These are phyloP conservation scores for Drosophila tani DNA, from an alignment of 1,140 invertebrate genomes.

Conservation along the genomic window DNA sequence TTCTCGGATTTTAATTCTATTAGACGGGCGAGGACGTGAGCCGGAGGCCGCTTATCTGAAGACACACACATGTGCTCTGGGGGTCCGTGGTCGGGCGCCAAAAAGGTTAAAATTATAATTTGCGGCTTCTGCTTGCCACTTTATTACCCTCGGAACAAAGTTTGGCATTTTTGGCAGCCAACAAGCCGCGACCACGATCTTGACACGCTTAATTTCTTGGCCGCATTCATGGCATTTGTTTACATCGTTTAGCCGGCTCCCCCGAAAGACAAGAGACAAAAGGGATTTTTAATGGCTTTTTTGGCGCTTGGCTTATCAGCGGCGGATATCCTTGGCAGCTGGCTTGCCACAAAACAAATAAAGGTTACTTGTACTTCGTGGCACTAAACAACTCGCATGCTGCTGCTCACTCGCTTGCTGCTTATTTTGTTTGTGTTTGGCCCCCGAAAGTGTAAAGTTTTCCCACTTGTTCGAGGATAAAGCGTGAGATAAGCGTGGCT, in stretches of 20 bases:
- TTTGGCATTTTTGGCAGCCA: conserved; percentile 73
- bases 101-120: conserved; percentile 83
- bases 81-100: conserved; percentile 13
- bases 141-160: conserved; percentile 69
- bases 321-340: conserved; percentile 72
- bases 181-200: conserved; percentile 59
- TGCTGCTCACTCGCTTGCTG: conserved; percentile 23
- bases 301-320: conserved; percentile 61
- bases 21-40: conserved; percentile 42
- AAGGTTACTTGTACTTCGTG: conserved; percentile 65
- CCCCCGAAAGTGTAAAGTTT: conserved; percentile 61
- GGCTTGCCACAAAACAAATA: conserved; percentile 72
- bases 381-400: conserved; percentile 49
- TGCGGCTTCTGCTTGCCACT: conserved; percentile 71
- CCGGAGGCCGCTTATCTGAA: conserved; percentile 60
- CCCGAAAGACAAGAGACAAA: conserved; percentile 50
- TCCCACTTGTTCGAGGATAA: conserved; percentile 62
- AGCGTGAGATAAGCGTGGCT: conserved; percentile 58
- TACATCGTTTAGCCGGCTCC: conserved; percentile 57
- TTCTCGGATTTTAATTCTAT: conserved; percentile 77
- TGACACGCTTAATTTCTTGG: conserved; percentile 82
- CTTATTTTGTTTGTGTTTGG: conserved; percentile 54
- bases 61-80: conserved; percentile 10
- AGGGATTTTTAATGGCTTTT: conserved; percentile 75
- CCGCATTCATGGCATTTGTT: conserved; percentile 79